Base-by-base conservation (phyloP, 2,113 vertebrate species). In the Paraplagusia blochii region DNA sequence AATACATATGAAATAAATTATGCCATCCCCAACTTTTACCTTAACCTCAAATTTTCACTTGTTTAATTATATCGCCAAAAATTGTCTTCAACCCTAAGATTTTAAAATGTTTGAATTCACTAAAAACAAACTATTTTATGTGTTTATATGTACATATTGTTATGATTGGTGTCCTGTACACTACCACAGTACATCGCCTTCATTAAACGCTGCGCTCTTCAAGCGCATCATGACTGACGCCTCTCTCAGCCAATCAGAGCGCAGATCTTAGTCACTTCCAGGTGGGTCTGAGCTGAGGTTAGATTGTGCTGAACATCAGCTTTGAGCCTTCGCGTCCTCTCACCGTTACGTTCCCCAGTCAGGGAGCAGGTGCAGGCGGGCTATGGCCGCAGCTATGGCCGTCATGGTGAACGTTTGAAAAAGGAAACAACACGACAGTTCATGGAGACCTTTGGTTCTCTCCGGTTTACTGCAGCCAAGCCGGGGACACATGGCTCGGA, bases 211-310 rank as follows among this genome's bases (percentile, higher is more conserved):
- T 56, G 53, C 53, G 13, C 64, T 62, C 55, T 44, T 13, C 16
- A 47, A 49, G 56, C 49, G 49, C 55, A 36, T 47, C 35, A 0
- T 81, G 85, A 90, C 53, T 10, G 90, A 79, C 87, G 83, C 61
- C 14, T 12, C 57, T 53, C 44, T 58, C 52, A 74, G 70, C 89
- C 88, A 91, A 90, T 88, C 83, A 66, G 58, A 71, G 72, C 51
- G 10, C 12, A 65, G 77, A 11, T 43, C 4, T 39, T 19, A 4
- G 38, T 51, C 61, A 13, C 0, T 40, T 9, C 50, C 67, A 55
- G 66, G 54, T 82, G 59, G 49, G 22, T 43, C 46, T 55, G 66
- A 65, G 65, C 66, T 18, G 72, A 86, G 33, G 85, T 83, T 83
- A 81, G 83, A 85, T 83, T 78, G 80, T 35, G 22, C 34, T 36